Percentiles rank a stretch among this genome's conserved stretches.
phyloP scores from a whole-genome alignment of 1,140 invertebrate genomes.

The Drosophila ananassae region DNA sequence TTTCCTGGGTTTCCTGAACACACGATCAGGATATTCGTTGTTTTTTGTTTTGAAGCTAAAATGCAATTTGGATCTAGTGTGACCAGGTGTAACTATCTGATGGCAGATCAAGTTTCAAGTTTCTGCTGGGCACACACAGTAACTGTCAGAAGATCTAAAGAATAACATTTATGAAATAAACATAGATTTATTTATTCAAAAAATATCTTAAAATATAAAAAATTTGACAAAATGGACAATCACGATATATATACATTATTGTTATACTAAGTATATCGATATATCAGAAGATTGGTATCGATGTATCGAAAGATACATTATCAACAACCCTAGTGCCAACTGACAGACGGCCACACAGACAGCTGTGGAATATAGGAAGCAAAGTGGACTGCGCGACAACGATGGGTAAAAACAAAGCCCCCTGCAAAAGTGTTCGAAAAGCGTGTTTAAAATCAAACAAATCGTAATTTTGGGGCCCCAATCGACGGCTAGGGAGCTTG shows the following conservation, averaged over 20 bases:
- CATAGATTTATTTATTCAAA: neutral
- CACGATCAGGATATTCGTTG: neutral
- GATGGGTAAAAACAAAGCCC: slow-evolving; percentile 73
- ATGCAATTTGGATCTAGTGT: neutral
- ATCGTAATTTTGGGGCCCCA: slow-evolving; percentile 42
- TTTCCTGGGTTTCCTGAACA: neutral
- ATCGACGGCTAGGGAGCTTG: slow-evolving; percentile 46
- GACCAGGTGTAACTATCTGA: neutral
- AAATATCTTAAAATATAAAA: neutral
- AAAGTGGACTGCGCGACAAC: slow-evolving; percentile 41
- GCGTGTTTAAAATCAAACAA: slow-evolving; percentile 63
- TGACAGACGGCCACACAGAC: slow-evolving; percentile 1
- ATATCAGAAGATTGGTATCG: no score
- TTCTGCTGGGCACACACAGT: slow-evolving; percentile 4
- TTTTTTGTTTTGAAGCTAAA: neutral
- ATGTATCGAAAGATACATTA: no score
- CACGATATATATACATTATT: no score
- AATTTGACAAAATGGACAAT: no score
- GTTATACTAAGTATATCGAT: no score
- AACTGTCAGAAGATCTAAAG: neutral
- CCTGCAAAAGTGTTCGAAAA: slow-evolving; percentile 54
- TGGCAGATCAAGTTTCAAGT: neutral
- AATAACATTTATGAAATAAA: neutral
- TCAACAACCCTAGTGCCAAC: neutral
- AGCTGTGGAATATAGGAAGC: slow-evolving; percentile 7